Base-by-base conservation (phyloP, 2,797 vertebrate genomes). In the Sebastes matsubarae region DNA sequence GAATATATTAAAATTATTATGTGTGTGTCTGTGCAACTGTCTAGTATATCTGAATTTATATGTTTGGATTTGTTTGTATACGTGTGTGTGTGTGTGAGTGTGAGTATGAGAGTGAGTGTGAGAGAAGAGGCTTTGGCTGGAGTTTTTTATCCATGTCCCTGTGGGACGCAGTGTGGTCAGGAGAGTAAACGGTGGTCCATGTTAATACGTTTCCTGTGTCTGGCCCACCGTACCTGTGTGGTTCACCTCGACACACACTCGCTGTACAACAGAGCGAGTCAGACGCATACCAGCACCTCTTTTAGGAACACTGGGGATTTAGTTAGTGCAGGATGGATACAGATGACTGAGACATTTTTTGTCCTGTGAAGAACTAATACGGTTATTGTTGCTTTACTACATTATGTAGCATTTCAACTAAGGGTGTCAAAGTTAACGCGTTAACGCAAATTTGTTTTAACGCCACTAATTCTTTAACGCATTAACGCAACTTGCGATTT, bases 151-250 rank as follows among this genome's bases (percentile, higher is more conserved):
- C 89, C 91, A 30, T 22, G 84, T 92, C 92, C 95, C 95, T 46
- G 77, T 86, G 94, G 95, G 94, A 90, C 73, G 4, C 74, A 24
- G 78, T 93, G 94, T 84, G 94, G 95, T 96, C 77, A 93, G 88
- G 76, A 94, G 92, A 92, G 95, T 92, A 95, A 96, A 95, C 91
- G 85, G 73, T 83, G 95, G 92, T 94, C 92, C 92, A 82, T 87
- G 88, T 94, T 95, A 93, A 95, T 93, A 92, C 59, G 87, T 89
- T 94, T 95, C 95, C 93, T 94, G 93, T 91, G 86, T 91, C 93
- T 92, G 92, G 92, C 85, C 87, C 86, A 81, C 81, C 79, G n/a
- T 94, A 95, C 95, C 94, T 95, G 95, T 87, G 92, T 42, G 84
- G 84, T 92, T 93, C 87, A 88, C 83, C 90, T 91, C 72, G 5